Evolutionary conservation across 2,113 vertebrate genomes (phyloP), one percentile per base, ranked within the genome.

Genomic region (Caranx ignobilis): DNA sequence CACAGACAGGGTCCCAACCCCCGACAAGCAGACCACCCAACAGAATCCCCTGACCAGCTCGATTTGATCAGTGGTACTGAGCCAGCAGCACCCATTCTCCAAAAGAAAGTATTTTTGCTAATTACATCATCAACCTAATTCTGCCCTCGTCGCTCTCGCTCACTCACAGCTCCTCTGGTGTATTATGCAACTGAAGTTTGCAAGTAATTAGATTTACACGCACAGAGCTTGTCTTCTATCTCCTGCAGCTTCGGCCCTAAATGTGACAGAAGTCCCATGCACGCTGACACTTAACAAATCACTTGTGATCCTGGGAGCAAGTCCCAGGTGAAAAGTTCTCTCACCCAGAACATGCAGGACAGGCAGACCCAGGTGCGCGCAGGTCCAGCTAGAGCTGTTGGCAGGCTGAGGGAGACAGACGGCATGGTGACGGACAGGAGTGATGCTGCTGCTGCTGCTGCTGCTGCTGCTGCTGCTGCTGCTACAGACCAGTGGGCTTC

Each of bases 301-400:
- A 39, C 10, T 31, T 48, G 13, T 15, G 32, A 55, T 32, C 41
- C 21, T 21, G 18, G 19, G 6, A 16, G 39, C 21, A 47, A 56
- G 37, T 4, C 26, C 3, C n/a, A 32, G 15, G 37, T 50, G 60
- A 37, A 74, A 69, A 13, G 21, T 70, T 4, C 2, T 75, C 89
- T 93, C 95, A 98, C 97, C 97, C 96, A 97, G 84, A 97, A 96
- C 96, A 97, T 96, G 93, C 97, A 98, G 94, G 97, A 97, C 81
- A 97, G 93, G 84, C 97, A 98, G 88, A 97, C 95, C 97, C 97
- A 97, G 92, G 96, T 97, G 89, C 96, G 96, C 12, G 95, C 94
- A 59, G 55, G 94, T 62, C 93, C 87, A 31, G 93, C 89, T 88
- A 94, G 69, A 47, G 91, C 91, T 6, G 93, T 76, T 0, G 90